A percentile compares a stretch with the other conserved stretches of the same genome.
phyloP scores from a whole-genome alignment of 2,888 invertebrate genomes.

The Bhutanitis thaidina region DNA sequence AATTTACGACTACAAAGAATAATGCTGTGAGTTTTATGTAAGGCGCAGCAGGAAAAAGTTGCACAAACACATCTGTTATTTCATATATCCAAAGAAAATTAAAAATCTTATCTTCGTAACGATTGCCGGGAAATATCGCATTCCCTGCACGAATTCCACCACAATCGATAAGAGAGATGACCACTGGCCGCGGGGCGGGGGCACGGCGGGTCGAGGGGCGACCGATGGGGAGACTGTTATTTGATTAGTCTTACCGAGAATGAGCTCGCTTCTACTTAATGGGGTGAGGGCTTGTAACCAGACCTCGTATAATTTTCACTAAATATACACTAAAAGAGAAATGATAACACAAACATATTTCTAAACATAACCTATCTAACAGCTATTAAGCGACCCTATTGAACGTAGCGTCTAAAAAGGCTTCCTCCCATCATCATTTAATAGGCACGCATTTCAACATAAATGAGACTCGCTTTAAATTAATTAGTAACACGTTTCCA shows the following conservation, averaged over 20 bases:
- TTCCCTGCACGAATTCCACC: slow-evolving; percentile 79
- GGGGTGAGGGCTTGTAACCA: slow-evolving; percentile 77
- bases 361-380: slow-evolving; percentile 52
- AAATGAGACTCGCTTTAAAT: slow-evolving; percentile 79
- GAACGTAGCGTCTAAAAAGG: slow-evolving; percentile 54
- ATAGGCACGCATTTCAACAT: slow-evolving; percentile 78
- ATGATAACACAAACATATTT: slow-evolving; percentile 29
- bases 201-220: slow-evolving; percentile 37
- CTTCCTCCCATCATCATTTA: slow-evolving; percentile 72
- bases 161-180: slow-evolving; percentile 80
- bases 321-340: slow-evolving; percentile 29
- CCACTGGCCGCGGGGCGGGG: slow-evolving; percentile 71
- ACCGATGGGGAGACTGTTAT: slow-evolving; percentile 73
- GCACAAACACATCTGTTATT: neutral
- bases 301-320: slow-evolving; percentile 69
- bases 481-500: slow-evolving; percentile 80
- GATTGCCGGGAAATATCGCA: slow-evolving; percentile 74
- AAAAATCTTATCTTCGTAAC: slow-evolving; percentile 41
- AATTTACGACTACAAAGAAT: no score
- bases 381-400: slow-evolving; percentile 44
- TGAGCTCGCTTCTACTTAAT: slow-evolving; percentile 78
- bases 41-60: neutral
- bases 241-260: slow-evolving; percentile 81
- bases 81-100: slow-evolving; percentile 4
- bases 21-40: neutral